These are phyloP conservation scores for Nephila pilipes DNA, from an alignment of 1,140 invertebrate genomes.

Conservation along the genomic window DNA sequence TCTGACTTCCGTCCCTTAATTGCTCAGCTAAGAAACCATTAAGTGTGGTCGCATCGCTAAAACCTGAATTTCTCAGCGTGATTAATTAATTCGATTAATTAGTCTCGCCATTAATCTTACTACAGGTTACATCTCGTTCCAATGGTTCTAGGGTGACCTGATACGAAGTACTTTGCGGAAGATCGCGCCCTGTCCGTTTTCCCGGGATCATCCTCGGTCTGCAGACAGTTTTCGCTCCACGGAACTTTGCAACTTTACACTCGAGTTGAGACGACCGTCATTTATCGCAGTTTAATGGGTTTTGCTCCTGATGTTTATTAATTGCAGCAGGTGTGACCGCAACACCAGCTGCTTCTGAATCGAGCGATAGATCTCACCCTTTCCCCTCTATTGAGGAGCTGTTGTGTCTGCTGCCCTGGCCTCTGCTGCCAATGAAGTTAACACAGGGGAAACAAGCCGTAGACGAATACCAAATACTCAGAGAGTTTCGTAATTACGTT, in stretches of 20 bases:
- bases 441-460: background rate
- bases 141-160: slow-evolving; percentile 30
- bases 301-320: slow-evolving; percentile 57
- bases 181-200: background rate
- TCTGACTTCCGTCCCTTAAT: slow-evolving; percentile 13
- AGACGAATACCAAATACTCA: too few species aligned
- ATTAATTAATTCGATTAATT: slow-evolving; percentile 58
- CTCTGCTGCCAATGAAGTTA: background rate
- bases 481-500: too few species aligned
- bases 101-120: slow-evolving; percentile 44
- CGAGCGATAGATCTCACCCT: background rate
- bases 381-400: too few species aligned
- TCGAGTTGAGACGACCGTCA: slow-evolving; percentile 29
- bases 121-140: slow-evolving; percentile 43
- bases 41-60: slow-evolving; percentile 19
- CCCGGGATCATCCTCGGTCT: background rate
- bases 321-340: slow-evolving; percentile 43
- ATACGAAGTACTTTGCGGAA: slow-evolving; percentile 20
- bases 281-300: slow-evolving; percentile 52
- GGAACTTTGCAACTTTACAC: slow-evolving; percentile 55
- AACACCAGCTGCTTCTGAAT: slow-evolving; percentile 28
- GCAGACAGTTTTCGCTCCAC: slow-evolving; percentile 26
- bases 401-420: background rate
- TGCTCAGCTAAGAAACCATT: slow-evolving; percentile 18
- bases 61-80: slow-evolving; percentile 33